phyloP scores from a whole-genome alignment of 1,140 invertebrate genomes.

The Drepana arcuata region DNA sequence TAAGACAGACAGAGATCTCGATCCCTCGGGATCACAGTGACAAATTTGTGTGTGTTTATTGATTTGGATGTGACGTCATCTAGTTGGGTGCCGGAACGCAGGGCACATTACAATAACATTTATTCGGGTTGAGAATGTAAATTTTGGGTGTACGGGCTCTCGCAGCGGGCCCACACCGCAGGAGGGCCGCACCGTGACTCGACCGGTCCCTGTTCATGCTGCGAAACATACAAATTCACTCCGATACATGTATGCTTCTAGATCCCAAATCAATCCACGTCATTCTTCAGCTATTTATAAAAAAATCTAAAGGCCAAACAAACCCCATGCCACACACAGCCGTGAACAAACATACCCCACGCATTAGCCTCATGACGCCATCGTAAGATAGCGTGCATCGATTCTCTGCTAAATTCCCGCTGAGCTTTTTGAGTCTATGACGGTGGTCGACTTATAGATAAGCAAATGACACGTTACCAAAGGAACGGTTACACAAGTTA shows the following conservation, averaged over 20 bases:
- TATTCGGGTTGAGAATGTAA: conserved; percentile 45
- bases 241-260: conserved; percentile 34
- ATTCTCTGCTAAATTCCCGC: conserved; percentile 25
- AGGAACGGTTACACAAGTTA: too few species aligned
- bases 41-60: conserved; percentile 30
- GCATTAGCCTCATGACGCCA: background rate
- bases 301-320: conserved; percentile 26
- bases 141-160: conserved; percentile 39
- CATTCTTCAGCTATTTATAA: conserved; percentile 30
- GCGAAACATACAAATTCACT: conserved; percentile 64
- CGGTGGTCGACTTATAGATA: conserved; percentile 23
- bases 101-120: conserved; percentile 21
- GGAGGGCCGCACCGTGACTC: conserved; percentile 38
- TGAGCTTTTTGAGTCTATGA: conserved; percentile 10
- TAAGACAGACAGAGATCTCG: background rate
- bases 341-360: conserved; percentile 16
- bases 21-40: conserved; percentile 16
- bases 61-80: conserved; percentile 28
- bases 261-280: conserved; percentile 47
- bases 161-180: conserved; percentile 29
- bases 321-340: conserved; percentile 17
- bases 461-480: too few species aligned
- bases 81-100: conserved; percentile 9
- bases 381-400: conserved; percentile 3
- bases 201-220: conserved; percentile 49